phyloP scores from a whole-genome alignment of 2,113 vertebrate genomes.

The Butastur rufipennis region DNA sequence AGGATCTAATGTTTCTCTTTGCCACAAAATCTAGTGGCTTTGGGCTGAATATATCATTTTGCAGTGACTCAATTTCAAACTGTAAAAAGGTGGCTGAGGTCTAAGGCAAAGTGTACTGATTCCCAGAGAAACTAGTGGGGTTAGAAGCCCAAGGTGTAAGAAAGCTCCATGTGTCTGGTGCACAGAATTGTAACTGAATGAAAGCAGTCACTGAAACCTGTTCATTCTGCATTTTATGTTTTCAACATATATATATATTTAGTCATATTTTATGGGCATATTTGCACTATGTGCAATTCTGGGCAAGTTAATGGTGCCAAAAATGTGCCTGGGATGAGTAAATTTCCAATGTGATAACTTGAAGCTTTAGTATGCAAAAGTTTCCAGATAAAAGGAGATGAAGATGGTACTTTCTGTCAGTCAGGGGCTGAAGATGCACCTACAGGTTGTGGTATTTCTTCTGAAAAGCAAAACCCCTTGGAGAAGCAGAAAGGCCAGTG shows the following conservation, averaged over 20 bases:
- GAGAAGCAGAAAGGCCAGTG: background rate
- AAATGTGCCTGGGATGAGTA: background rate
- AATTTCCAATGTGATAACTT: background rate
- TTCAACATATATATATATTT: background rate
- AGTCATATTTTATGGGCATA: background rate
- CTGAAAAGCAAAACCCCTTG: background rate
- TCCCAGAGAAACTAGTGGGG: background rate
- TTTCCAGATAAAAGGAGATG: background rate
- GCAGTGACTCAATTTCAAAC: background rate
- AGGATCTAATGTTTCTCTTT: background rate
- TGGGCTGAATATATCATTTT: background rate
- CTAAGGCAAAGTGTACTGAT: background rate
- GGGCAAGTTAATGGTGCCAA: background rate
- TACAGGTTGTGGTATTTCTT: background rate
- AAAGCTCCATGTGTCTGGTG: background rate
- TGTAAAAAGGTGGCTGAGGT: background rate
- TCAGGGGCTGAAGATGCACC: background rate
- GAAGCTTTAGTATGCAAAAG: background rate
- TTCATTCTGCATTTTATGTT: background rate
- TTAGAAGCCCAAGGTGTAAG: background rate
- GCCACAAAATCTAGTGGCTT: background rate
- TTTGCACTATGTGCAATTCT: background rate
- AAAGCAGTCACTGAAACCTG: background rate
- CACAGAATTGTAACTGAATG: background rate
- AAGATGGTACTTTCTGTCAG: background rate